Conservation (phyloP, 2,113 vertebrate genomes). For the Lamprotornis superbus region DNA sequence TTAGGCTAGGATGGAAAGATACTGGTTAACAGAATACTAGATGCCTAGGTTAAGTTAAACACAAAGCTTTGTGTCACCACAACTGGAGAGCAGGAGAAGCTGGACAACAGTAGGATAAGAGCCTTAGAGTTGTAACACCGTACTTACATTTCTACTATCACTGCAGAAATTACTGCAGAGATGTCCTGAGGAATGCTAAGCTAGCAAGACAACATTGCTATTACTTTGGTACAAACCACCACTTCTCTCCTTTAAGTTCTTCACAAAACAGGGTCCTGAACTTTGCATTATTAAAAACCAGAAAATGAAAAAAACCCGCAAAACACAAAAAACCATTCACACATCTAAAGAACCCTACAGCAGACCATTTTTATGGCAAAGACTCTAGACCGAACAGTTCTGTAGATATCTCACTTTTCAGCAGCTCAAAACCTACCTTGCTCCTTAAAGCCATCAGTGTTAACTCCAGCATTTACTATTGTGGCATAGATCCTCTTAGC, state of each 20-base stretch:
- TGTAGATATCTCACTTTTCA: neutral
- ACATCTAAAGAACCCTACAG: neutral
- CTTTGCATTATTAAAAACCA: neutral
- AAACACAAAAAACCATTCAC: neutral
- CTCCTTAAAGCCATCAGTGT: slow-evolving; percentile 95
- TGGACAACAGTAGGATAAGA: neutral
- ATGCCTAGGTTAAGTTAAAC: neutral
- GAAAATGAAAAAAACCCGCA: neutral
- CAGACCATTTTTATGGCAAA: neutral
- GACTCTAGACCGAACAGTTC: neutral
- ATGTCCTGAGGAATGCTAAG: neutral
- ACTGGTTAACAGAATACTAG: neutral
- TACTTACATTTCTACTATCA: neutral
- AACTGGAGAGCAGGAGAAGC: neutral
- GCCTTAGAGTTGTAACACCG: neutral
- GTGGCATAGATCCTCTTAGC: slow-evolving; percentile 91
- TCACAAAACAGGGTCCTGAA: neutral
- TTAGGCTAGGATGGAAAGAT: neutral
- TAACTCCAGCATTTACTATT: slow-evolving; percentile 87
- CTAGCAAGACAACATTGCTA: neutral
- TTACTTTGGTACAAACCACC: neutral
- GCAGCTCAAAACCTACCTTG: slow-evolving; percentile 79
- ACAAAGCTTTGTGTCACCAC: neutral
- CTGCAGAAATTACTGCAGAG: neutral
- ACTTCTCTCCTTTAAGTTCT: neutral